Conservation (phyloP, 2,797 vertebrate species). For the Hydrocynus forskahlii region DNA sequence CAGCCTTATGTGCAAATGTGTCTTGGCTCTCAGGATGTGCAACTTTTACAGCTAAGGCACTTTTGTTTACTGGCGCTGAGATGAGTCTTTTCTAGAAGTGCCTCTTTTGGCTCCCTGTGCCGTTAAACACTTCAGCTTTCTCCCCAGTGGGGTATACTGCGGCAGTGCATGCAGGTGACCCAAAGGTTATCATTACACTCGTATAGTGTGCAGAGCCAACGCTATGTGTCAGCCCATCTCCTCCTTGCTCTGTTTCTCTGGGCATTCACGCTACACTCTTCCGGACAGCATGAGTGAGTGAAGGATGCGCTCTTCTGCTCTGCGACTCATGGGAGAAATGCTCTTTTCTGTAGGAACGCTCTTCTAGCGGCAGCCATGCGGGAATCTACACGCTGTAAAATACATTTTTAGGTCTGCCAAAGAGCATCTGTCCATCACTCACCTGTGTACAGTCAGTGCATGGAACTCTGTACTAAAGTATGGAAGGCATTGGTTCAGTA, state of each 20-base stretch:
- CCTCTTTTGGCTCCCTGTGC: background rate
- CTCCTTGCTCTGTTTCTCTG: conserved; percentile 30
- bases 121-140: conserved; percentile 11
- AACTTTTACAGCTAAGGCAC: conserved; percentile 11
- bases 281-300: background rate
- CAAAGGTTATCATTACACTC: conserved; percentile 41
- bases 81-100: conserved; percentile 24
- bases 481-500: background rate
- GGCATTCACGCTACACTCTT: conserved; percentile 1
- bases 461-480: background rate
- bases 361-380: background rate
- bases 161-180: conserved; percentile 5
- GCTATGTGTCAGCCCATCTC: conserved; percentile 10
- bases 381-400: background rate
- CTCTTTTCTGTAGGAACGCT: background rate
- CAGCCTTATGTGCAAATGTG: background rate
- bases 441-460: background rate
- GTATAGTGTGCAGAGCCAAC: conserved; percentile 21
- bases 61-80: conserved; percentile 29
- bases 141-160: conserved; percentile 6
- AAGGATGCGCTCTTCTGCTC: conserved; percentile 11
- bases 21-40: conserved; percentile 6
- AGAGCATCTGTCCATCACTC: conserved; percentile 14
- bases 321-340: background rate
- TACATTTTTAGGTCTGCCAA: background rate